Base-by-base conservation (phyloP, 2,888 invertebrate species). In the Desoria tigrina region DNA sequence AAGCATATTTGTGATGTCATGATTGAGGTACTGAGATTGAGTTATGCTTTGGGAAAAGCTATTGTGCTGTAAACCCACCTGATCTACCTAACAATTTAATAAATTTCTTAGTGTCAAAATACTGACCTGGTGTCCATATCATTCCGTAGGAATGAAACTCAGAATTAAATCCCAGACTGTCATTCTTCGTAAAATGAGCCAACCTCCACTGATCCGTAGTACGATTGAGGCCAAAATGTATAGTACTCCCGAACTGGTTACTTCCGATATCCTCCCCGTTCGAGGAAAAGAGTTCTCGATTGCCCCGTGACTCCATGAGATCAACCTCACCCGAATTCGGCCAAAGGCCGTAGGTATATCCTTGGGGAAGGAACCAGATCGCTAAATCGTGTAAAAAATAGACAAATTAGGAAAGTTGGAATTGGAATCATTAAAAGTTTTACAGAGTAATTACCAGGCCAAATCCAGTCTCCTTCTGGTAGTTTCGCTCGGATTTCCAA, bases 71-170 rank as follows among this genome's bases (percentile, higher is more conserved):
- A n/a, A n/a, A n/a, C n/a, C n/a, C n/a, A n/a, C n/a, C n/a, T n/a
- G n/a, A n/a, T n/a, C n/a, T n/a, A n/a, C n/a, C n/a, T n/a, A n/a
- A n/a, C n/a, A n/a, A n/a, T n/a, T n/a, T n/a, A n/a, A n/a, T n/a
- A n/a, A n/a, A n/a, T n/a, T n/a, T n/a, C n/a, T 45, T 21, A 9
- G 45, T 21, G 4, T 51, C 26, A 51, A 23, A 51, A 23, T 24
- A 55, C 16, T 54, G 53, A 67, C 69, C 69, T 59, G 69, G 69
- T 26, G 69, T 66, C 69, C 69, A 69, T n/a, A 64, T 49, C 21
- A 69, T 21, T 9, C 69, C 69, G 23, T 66, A 69, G 32, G 37
- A 54, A 27, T 69, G 66, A 42, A 70, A 70, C 27, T 60, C 62
- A 1, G 66, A 51, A 49, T 66, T 49, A 42, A 64, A 69, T 23